Evolutionary conservation across 2,888 invertebrate genomes (phyloP).

Genomic region (Resseliella maxima): DNA sequence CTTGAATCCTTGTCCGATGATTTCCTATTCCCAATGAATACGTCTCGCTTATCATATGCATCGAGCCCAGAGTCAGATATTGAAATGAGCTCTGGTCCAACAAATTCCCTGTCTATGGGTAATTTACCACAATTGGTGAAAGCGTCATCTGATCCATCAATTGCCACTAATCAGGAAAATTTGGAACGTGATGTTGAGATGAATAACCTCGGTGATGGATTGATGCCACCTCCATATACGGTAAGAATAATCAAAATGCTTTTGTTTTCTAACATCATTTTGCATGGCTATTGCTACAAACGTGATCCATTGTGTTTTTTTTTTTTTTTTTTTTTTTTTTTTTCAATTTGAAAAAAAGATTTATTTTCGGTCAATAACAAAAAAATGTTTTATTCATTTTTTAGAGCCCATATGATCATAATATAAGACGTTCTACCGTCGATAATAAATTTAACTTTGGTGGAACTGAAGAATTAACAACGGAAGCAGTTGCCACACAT

Average conservation of each 20-base stretch:
- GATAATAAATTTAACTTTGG: constrained; percentile 76
- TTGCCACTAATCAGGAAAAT: constrained; percentile 92
- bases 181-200: constrained; percentile 75
- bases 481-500: constrained; percentile 65
- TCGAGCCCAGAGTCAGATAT: constrained; percentile 96
- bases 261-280: background rate
- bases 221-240: constrained; percentile 89
- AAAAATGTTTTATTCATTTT: background rate
- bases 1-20: constrained; percentile 97
- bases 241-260: constrained; percentile 69
- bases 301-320: background rate
- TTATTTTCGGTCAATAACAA: background rate
- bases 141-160: constrained; percentile 93
- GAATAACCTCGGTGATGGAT: constrained; percentile 70
- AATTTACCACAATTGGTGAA: constrained; percentile 76
- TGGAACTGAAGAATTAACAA: constrained; percentile 64
- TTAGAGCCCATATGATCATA: constrained; percentile 67
- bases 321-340: background rate
- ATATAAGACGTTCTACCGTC: constrained; percentile 67
- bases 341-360: background rate
- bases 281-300: background rate
- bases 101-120: constrained; percentile 71
- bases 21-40: constrained; percentile 98
- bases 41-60: constrained; percentile 92
- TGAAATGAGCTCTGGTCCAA: constrained; percentile 84